phyloP scores from a whole-genome alignment of 2,113 vertebrate species.

The Labeo catla region DNA sequence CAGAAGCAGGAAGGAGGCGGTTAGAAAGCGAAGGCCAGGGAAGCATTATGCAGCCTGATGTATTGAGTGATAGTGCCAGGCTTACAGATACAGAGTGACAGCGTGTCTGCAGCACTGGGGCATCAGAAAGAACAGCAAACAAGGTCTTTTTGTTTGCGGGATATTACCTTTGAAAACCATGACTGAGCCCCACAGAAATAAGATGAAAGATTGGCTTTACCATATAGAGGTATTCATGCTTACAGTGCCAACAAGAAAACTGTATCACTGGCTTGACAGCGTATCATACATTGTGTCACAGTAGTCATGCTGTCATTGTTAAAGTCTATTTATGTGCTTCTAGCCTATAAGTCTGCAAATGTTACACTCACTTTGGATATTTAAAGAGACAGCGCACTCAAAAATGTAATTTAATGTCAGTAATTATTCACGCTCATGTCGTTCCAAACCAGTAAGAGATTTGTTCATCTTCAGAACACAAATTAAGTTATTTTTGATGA shows the following conservation, averaged over 20 bases:
- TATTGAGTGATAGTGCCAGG: constrained; percentile 19
- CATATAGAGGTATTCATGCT: background rate
- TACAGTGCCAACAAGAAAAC: background rate
- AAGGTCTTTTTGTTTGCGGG: constrained; percentile 15
- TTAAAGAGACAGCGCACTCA: background rate
- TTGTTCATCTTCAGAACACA: too few relatives aligned
- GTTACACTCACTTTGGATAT: background rate
- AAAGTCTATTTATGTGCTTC: background rate
- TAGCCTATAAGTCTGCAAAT: background rate
- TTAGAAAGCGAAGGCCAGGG: constrained; percentile 50
- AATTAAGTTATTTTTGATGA: too few relatives aligned
- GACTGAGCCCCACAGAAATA: constrained; percentile 3
- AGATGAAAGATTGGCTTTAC: background rate
- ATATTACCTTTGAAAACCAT: constrained; percentile 27
- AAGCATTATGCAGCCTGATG: constrained; percentile 38
- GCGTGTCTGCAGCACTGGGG: background rate
- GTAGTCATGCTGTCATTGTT: background rate
- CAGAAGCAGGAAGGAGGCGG: constrained; percentile 46
- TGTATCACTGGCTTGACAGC: background rate
- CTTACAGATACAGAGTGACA: constrained; percentile 14
- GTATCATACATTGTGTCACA: background rate
- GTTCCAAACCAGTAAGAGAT: too few relatives aligned
- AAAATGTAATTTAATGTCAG: too few relatives aligned
- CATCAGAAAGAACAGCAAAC: background rate
- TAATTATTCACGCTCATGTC: too few relatives aligned